Percentiles rank a stretch among this genome's conserved stretches.
phyloP scores from a whole-genome alignment of 2,888 invertebrate species.

The Eristalis tenax region DNA sequence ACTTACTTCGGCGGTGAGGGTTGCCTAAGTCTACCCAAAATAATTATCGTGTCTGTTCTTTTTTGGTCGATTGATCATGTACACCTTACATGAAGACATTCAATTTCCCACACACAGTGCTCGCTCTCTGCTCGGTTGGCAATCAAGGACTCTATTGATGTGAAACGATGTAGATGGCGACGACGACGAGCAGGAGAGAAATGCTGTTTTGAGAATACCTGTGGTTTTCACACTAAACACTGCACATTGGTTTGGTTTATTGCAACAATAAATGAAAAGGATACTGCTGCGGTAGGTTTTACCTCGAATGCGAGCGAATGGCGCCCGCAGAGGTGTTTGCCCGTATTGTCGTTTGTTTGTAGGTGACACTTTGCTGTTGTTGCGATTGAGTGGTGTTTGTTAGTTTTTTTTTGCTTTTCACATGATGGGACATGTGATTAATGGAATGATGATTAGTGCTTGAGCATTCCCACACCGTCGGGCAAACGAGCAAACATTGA shows the following conservation, averaged over 20 bases:
- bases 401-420: conserved; percentile 1
- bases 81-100: conserved; percentile 32
- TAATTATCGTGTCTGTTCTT: conserved; percentile 30
- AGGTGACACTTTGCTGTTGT: conserved; percentile 47
- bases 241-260: conserved; percentile 37
- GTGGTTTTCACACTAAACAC: conserved; percentile 68
- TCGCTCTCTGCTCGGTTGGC: conserved; percentile 4
- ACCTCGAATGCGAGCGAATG: conserved; percentile 43
- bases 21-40: conserved; percentile 30
- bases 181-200: neutral
- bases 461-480: conserved; percentile 7
- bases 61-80: conserved; percentile 49
- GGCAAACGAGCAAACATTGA: neutral
- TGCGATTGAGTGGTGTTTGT: conserved; percentile 18
- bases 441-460: conserved; percentile 59
- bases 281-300: conserved; percentile 66
- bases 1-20: conserved; percentile 35
- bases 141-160: conserved; percentile 50
- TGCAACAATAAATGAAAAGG: conserved; percentile 44
- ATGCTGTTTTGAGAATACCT: conserved; percentile 44
- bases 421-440: conserved; percentile 61
- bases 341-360: conserved; percentile 53
- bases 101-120: conserved; percentile 55
- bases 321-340: conserved; percentile 68
- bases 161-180: neutral